Conservation (phyloP, 2,888 invertebrate species). For the Thera britannica region DNA sequence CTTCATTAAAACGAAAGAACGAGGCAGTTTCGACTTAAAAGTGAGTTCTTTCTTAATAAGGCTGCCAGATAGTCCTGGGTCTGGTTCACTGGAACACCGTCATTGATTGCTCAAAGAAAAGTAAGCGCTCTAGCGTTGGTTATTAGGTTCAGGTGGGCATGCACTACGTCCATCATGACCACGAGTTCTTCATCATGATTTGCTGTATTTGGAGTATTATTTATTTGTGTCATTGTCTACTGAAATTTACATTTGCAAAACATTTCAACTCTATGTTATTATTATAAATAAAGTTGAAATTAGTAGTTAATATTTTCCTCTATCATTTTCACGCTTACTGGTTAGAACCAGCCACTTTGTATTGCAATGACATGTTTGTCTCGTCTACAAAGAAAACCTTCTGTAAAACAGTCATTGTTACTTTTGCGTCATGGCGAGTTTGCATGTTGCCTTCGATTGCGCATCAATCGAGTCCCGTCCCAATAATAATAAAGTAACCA, state of each 20-base stretch:
- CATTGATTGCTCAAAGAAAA: slow-evolving; percentile 9
- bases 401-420: slow-evolving; percentile 39
- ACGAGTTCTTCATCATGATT: not conserved
- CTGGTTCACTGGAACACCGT: slow-evolving; percentile 15
- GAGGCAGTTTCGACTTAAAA: slow-evolving; percentile 46
- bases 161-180: not conserved
- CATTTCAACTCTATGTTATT: not conserved
- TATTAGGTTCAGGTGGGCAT: slow-evolving; percentile 13
- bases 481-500: slow-evolving; percentile 69
- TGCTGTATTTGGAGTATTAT: not conserved
- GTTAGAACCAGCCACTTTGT: not conserved
- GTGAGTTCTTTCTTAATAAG: slow-evolving; percentile 48
- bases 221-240: not conserved
- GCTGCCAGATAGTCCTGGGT: slow-evolving; percentile 35
- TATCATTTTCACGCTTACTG: not conserved
- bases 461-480: slow-evolving; percentile 63
- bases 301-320: not conserved
- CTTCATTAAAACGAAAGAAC: slow-evolving; percentile 65
- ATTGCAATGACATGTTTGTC: not conserved
- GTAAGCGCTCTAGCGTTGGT: not conserved
- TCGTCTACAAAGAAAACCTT: slow-evolving; percentile 9
- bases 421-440: slow-evolving; percentile 40
- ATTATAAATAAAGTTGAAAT: too few relatives aligned
- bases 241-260: not conserved
- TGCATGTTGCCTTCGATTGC: slow-evolving; percentile 57